phyloP scores from a whole-genome alignment of 2,113 vertebrate species.

The Noctilio leporinus region DNA sequence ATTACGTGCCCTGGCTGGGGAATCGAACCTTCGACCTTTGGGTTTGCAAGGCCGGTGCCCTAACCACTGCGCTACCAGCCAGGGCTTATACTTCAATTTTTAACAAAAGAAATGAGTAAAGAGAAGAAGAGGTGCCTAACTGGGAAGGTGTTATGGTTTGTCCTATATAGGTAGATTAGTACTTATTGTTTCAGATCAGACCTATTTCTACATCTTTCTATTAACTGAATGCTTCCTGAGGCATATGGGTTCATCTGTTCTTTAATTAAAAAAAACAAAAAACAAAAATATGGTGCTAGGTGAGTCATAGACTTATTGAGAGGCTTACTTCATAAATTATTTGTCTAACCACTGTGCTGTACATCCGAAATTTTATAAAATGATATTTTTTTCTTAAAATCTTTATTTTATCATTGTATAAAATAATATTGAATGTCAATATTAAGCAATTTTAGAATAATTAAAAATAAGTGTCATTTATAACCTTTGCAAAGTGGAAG shows the following conservation, averaged over 20 bases:
- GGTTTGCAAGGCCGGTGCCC: too few species aligned
- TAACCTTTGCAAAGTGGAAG: constrained; percentile 18
- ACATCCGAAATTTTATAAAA: background rate
- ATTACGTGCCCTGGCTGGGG: too few species aligned
- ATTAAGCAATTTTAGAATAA: background rate
- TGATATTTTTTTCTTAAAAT: too few species aligned
- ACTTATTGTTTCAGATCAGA: background rate
- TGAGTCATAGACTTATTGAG: background rate
- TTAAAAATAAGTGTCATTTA: background rate
- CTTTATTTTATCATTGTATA: background rate
- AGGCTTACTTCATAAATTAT: background rate
- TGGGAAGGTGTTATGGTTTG: background rate
- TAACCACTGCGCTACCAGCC: too few species aligned
- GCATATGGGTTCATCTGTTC: background rate
- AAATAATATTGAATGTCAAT: background rate
- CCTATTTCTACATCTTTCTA: background rate
- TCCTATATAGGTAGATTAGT: background rate
- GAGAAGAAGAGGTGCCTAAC: background rate
- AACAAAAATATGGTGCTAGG: background rate
- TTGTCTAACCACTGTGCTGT: background rate
- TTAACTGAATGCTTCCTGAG: background rate
- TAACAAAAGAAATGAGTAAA: background rate
- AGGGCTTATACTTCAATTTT: background rate
- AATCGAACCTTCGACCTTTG: too few species aligned
- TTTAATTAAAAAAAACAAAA: background rate